These are phyloP conservation scores for Maniola hyperantus DNA, from an alignment of 2,888 invertebrate species.

Conservation along the genomic window DNA sequence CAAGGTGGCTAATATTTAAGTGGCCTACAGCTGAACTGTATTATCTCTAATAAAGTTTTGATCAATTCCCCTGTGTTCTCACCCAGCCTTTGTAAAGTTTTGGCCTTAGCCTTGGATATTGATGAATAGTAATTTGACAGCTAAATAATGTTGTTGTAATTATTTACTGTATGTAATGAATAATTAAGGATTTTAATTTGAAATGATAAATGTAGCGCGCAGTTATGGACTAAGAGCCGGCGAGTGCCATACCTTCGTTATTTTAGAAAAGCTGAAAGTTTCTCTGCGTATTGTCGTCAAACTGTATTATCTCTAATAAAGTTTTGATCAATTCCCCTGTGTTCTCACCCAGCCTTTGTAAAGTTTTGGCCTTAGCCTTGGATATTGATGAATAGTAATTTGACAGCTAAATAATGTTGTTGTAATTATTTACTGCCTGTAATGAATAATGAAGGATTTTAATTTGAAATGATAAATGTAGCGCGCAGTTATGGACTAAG, in stretches of 20 bases:
- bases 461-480: conserved; percentile 17
- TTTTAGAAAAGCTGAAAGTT: too few species aligned
- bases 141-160: conserved; percentile 57
- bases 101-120: conserved; percentile 64
- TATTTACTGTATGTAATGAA: conserved; percentile 57
- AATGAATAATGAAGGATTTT: conserved; percentile 36
- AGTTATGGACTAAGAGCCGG: not conserved
- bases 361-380: conserved; percentile 59
- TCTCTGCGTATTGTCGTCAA: too few species aligned
- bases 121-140: conserved; percentile 77
- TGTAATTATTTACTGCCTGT: conserved; percentile 59
- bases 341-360: conserved; percentile 71
- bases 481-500: not conserved
- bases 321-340: conserved; percentile 80
- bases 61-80: conserved; percentile 76
- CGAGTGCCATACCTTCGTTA: too few species aligned
- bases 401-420: conserved; percentile 62
- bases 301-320: conserved; percentile 80
- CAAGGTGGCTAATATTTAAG: not conserved
- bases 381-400: conserved; percentile 79
- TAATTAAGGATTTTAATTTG: conserved; percentile 21
- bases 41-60: conserved; percentile 81
- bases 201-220: conserved; percentile 10
- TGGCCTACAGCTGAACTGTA: conserved; percentile 56
- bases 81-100: conserved; percentile 70